Percentiles rank a stretch among this genome's conserved stretches.
Conservation (phyloP, 1,140 invertebrate genomes). For the Brachionus sp. region DNA sequence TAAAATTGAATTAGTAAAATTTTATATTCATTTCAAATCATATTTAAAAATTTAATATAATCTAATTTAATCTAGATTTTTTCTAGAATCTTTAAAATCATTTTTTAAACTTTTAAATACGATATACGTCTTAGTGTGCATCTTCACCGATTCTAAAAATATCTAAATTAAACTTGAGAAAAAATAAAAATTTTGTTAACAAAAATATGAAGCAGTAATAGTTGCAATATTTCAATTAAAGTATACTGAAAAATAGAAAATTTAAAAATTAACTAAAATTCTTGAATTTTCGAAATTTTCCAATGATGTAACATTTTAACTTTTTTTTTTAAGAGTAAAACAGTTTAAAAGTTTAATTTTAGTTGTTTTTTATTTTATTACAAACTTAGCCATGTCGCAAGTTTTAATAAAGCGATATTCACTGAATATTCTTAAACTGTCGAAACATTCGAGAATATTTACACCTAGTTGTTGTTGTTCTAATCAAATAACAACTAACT, state of each 20-base stretch:
- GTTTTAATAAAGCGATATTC: background rate
- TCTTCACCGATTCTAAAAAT: too few species aligned
- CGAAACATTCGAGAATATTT: background rate
- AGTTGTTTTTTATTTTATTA: background rate
- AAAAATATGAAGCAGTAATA: background rate
- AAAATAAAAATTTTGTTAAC: background rate
- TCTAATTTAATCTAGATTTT: too few species aligned
- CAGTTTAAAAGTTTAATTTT: background rate
- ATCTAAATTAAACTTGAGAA: background rate
- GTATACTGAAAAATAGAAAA: background rate
- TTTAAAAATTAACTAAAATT: background rate
- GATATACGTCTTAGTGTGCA: too few species aligned
- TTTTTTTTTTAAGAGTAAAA: background rate
- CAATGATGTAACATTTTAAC: background rate
- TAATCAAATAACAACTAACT: background rate
- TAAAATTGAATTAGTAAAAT: too few species aligned
- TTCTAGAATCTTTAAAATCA: too few species aligned
- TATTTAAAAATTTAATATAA: too few species aligned
- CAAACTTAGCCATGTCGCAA: conserved; percentile 10
- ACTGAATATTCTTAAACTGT: background rate
- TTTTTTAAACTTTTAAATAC: too few species aligned
- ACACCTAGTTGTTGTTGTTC: background rate
- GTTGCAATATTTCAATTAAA: background rate
- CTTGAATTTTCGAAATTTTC: conserved; percentile 13
- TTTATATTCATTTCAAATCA: too few species aligned